Percentiles rank a stretch among this genome's conserved stretches.
Evolutionary conservation across 1,140 invertebrate species (phyloP).

Genomic region (Olivierus martensii): DNA sequence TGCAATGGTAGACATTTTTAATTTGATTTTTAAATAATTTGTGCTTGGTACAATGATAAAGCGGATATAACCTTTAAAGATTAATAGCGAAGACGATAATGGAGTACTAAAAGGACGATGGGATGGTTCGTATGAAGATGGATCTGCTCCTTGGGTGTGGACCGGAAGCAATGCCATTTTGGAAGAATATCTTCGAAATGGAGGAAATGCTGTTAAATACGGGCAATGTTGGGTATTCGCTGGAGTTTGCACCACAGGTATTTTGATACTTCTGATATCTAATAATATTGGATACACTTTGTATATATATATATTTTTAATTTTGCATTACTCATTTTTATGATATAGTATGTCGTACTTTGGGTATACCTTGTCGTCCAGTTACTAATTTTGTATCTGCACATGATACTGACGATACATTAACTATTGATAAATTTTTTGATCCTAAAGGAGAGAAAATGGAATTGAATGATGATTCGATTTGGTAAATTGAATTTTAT

Average conservation of each 20-base stretch:
- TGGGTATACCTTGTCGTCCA: constrained; percentile 70
- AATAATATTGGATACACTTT: background rate
- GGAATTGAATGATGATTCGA: constrained; percentile 16
- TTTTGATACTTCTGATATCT: constrained; percentile 31
- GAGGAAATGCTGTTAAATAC: constrained; percentile 71
- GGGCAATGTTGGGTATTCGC: constrained; percentile 92
- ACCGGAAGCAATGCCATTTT: constrained; percentile 68
- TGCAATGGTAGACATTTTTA: constrained; percentile 44
- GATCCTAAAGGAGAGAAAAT: constrained; percentile 50
- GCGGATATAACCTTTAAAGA: constrained; percentile 26
- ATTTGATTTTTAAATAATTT: background rate
- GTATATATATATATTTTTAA: background rate
- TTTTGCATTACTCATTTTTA: background rate
- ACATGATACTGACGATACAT: constrained; percentile 73
- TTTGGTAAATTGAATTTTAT: constrained; percentile 24
- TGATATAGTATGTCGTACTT: constrained; percentile 53
- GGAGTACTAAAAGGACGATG: constrained; percentile 76
- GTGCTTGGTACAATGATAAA: background rate
- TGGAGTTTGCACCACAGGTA: constrained; percentile 56
- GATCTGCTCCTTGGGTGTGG: constrained; percentile 69
- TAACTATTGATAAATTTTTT: constrained; percentile 78
- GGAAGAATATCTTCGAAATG: constrained; percentile 58
- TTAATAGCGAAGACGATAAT: constrained; percentile 72
- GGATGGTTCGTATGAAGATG: constrained; percentile 47
- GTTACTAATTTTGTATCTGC: constrained; percentile 78